Base-by-base conservation (phyloP, 2,797 vertebrate genomes). In the Sebastes wilsoni region DNA sequence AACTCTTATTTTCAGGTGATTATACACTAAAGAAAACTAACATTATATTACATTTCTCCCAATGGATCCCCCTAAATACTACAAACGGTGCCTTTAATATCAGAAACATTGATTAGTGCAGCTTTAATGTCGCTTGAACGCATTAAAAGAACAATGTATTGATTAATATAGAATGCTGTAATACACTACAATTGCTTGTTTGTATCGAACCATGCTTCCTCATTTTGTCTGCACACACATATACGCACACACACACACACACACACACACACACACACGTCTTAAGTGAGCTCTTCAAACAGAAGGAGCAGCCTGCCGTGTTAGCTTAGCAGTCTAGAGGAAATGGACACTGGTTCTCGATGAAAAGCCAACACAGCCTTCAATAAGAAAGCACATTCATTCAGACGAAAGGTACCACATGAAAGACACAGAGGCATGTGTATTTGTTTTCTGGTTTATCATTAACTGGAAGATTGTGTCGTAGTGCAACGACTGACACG, bases 381-480 rank as follows among this genome's bases (percentile, higher is more conserved):
- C 22, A 54, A 30, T 58, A 68, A 12, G 12, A 27, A 36, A 75
- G 28, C n/a, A 52, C 25, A 62, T 42, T 71, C 25, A 66, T 42
- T 67, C 55, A 49, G 14, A 65, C 3, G 2, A 20, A 38, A 22
- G 23, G 9, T 58, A 46, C 8, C 38, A 23, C n/a, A 55, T n/a
- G 32, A 66, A 60, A 78, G 30, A 36, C 32, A 18, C 32, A 56
- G 32, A 66, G 3, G 5, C 1, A 2, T 20, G 59, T 2, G 2
- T 74, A 36, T 88, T 80, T 80, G 76, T 27, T 71, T 66, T 49
- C 25, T 83, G 73, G 77, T 76, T 88, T 66, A 88, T 85, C 25
- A 86, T 85, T 78, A 86, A 81, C 80, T 25, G 27, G 2, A 30
- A 61, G 74, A 52, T 13, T 32, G 66, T 71, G 77, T 25, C 10